Percentiles rank a stretch among this genome's conserved stretches.
phyloP scores from a whole-genome alignment of 2,113 vertebrate species.

The Etheostoma spectabile region DNA sequence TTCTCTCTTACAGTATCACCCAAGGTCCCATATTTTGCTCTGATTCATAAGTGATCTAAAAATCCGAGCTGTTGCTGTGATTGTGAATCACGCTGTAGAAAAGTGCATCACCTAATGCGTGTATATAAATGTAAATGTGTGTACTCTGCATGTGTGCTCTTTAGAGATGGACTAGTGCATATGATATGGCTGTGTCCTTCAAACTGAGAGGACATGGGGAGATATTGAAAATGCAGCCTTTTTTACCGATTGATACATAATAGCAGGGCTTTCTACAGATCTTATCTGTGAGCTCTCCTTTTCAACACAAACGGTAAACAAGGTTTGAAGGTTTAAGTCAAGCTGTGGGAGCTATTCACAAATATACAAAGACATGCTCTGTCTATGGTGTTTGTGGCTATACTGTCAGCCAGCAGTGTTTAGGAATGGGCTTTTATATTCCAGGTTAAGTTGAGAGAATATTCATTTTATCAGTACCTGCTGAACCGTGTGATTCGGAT shows the following conservation, averaged over 20 bases:
- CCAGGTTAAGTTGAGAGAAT: background rate
- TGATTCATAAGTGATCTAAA: background rate
- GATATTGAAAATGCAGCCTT: constrained; percentile 45
- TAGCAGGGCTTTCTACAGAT: background rate
- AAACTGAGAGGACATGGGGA: constrained; percentile 44
- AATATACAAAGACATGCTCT: background rate
- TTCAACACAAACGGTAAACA: background rate
- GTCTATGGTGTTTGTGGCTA: background rate
- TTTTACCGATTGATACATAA: constrained; percentile 46
- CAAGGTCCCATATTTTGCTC: constrained; percentile 6
- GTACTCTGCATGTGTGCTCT: constrained; percentile 15
- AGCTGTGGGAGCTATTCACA: background rate
- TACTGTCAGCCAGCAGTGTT: background rate
- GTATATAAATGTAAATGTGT: constrained; percentile 56
- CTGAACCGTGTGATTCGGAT: background rate
- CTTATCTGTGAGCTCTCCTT: constrained; percentile 10
- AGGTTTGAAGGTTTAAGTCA: constrained; percentile 3
- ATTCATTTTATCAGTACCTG: background rate
- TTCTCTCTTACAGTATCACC: background rate
- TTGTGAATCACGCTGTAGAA: constrained; percentile 16
- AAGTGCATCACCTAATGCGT: constrained; percentile 35
- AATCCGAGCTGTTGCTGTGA: background rate
- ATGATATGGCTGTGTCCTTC: constrained; percentile 46
- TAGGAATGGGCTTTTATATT: background rate
- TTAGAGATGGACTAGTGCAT: constrained; percentile 21